These are phyloP conservation scores for Crocodylus rhombifer DNA, from an alignment of 2,797 vertebrate species.

Conservation along the genomic window DNA sequence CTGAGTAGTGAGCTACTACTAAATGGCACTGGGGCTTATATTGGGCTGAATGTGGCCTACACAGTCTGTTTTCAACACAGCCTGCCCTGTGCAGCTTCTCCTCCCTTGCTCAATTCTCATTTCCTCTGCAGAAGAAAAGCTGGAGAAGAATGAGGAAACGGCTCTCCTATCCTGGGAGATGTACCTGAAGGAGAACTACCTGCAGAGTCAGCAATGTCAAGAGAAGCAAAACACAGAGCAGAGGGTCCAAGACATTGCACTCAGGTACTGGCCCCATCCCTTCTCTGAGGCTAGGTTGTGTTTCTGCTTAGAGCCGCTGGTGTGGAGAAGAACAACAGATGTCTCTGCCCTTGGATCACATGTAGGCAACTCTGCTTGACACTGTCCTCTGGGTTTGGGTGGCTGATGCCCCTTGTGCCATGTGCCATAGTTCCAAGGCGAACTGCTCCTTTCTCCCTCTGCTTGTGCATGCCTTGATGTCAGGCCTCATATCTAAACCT, in stretches of 20 bases:
- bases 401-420: too few relatives aligned
- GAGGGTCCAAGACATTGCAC: slow-evolving; percentile 86
- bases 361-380: too few relatives aligned
- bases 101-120: neutral
- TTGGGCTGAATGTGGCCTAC: neutral
- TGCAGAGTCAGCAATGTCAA: slow-evolving; percentile 83
- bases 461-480: too few relatives aligned
- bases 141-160: slow-evolving; percentile 86
- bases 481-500: too few relatives aligned
- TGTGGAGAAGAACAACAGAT: too few relatives aligned
- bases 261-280: slow-evolving; percentile 81
- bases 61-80: too few relatives aligned
- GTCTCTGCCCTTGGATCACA: too few relatives aligned
- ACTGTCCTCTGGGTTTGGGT: too few relatives aligned
- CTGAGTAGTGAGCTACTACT: too few relatives aligned
- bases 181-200: slow-evolving; percentile 92
- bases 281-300: neutral
- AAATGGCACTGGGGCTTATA: neutral
- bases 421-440: too few relatives aligned
- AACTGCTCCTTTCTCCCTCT: too few relatives aligned
- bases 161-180: slow-evolving; percentile 93
- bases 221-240: slow-evolving; percentile 85
- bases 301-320: too few relatives aligned
- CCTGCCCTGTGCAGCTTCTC: fast-evolving
- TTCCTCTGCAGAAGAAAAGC: slow-evolving; percentile 82